phyloP scores from a whole-genome alignment of 2,888 invertebrate genomes.

The Heliconius erato region DNA sequence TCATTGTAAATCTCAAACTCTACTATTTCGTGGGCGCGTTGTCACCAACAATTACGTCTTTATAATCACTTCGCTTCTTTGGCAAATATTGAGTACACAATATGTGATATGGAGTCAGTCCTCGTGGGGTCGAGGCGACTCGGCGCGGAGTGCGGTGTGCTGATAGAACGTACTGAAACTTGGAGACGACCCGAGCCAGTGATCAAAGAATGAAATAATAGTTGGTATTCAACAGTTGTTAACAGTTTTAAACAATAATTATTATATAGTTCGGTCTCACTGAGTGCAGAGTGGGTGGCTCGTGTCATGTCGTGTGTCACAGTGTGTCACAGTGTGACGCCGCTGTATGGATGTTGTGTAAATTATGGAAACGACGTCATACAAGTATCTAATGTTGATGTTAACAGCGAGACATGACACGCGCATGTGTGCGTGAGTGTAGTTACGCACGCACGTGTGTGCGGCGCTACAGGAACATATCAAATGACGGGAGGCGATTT shows the following conservation, averaged over 20 bases:
- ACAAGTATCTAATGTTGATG: background rate
- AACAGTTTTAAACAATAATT: too few species aligned
- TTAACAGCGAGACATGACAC: background rate
- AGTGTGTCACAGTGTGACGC: too few species aligned
- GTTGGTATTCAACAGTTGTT: background rate
- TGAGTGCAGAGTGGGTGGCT: background rate
- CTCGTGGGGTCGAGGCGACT: background rate
- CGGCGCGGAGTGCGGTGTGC: conserved; percentile 7
- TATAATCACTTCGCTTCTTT: background rate
- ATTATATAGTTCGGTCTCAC: background rate
- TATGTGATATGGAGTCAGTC: conserved; percentile 7
- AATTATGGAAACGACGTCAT: background rate
- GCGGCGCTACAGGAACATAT: conserved; percentile 7
- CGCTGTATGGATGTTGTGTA: background rate
- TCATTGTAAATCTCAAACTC: too few species aligned
- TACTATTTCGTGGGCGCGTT: too few species aligned
- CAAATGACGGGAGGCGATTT: conserved; percentile 32
- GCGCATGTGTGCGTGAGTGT: background rate
- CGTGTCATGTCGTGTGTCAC: background rate
- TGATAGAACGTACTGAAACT: conserved; percentile 38
- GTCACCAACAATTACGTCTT: background rate
- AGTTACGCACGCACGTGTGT: background rate
- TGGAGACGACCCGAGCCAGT: conserved; percentile 34
- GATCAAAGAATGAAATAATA: conserved; percentile 32
- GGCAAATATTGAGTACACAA: conserved; percentile 9